These are phyloP conservation scores for Diogma glabrata DNA, from an alignment of 2,888 invertebrate species.

Conservation along the genomic window DNA sequence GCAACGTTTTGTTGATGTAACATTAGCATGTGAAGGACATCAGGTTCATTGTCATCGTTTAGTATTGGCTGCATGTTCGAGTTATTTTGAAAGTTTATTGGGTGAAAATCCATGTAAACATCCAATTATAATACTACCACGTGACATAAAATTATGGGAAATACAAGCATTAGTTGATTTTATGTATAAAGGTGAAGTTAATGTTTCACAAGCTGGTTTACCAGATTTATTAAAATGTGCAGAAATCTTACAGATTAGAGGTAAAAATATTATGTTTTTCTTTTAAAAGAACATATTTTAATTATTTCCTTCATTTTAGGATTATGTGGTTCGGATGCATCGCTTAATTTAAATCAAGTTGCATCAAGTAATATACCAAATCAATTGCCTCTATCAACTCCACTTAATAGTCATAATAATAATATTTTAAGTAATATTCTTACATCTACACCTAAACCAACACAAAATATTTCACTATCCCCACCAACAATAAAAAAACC, in stretches of 20 bases:
- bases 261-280: slow-evolving; percentile 27
- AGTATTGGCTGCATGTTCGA: slow-evolving; percentile 73
- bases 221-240: slow-evolving; percentile 73
- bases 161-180: slow-evolving; percentile 79
- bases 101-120: slow-evolving; percentile 78
- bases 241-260: slow-evolving; percentile 71
- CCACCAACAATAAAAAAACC: slow-evolving; percentile 32
- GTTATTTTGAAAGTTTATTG: slow-evolving; percentile 67
- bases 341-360: slow-evolving; percentile 31
- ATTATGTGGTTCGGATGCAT: slow-evolving; percentile 34
- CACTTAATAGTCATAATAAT: background rate
- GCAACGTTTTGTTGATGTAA: slow-evolving; percentile 68
- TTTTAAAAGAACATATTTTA: background rate
- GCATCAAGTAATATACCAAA: slow-evolving; percentile 23
- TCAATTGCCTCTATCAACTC: background rate
- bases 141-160: slow-evolving; percentile 74
- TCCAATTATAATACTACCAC: slow-evolving; percentile 68
- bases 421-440: background rate
- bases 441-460: slow-evolving; percentile 24
- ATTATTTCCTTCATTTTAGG: slow-evolving; percentile 14
- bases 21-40: slow-evolving; percentile 75
- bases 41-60: slow-evolving; percentile 76
- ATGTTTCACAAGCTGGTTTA: slow-evolving; percentile 72
- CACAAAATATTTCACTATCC: slow-evolving; percentile 28
- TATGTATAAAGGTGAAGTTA: slow-evolving; percentile 85